Base-by-base conservation (phyloP, 2,888 invertebrate genomes). In the Rhagonycha lutea region DNA sequence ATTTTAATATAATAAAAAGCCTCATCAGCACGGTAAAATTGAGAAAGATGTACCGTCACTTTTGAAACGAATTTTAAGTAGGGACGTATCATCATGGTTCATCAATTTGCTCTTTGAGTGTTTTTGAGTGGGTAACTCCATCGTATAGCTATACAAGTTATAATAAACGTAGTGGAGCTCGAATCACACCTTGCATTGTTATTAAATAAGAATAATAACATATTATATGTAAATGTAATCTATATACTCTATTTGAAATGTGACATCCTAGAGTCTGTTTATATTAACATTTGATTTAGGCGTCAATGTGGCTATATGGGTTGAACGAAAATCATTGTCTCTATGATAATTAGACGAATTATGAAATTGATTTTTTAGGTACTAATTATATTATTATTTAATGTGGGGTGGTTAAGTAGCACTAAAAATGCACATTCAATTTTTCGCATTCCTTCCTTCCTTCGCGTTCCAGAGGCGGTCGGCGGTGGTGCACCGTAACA, bases 181-280 rank as follows among this genome's bases (percentile, higher is more conserved):
- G 83, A 81, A 84, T 87, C 87, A 86, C 87, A 86, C 87, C 87
- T 87, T 79, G 84, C 84, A 87, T 86, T 87, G 87, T 87, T 87
- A 87, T 87, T 87, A 87, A 86, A 86, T 86, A 86, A 86, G 87
- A 87, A 87, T 87, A 87, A 87, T 87, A 87, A 87, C 86, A 87
- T 87, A 87, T 87, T 87, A 87, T 87, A 87, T 87, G 87, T 86
- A 85, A 87, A 87, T 87, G 85, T 82, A 85, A 85, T 85, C 84
- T 86, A 85, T 85, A 86, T 84, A 80, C 73, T 80, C 83, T 83
- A 82, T 86, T 86, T 83, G 84, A 86, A 86, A 85, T 85, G 86
- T 85, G 86, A 86, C 86, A 86, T 86, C 85, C 80, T 84, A 84
- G 84, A 83, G 84, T 75, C 84, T 85, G 86, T 81, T 87, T 86